Evolutionary conservation across 2,888 invertebrate genomes (phyloP).

Genomic region (Neoaliturus tenellus): DNA sequence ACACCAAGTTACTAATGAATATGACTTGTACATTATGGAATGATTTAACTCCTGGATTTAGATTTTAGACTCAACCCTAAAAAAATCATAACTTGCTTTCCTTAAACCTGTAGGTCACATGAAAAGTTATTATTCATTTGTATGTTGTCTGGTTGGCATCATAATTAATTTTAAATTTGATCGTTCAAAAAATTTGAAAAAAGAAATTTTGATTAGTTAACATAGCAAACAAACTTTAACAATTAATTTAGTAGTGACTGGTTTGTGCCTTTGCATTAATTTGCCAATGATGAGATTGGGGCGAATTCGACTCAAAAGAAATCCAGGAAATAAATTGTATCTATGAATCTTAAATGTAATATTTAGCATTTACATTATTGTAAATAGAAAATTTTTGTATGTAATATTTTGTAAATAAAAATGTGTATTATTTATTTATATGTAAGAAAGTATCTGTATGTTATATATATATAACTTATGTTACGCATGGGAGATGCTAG

Average conservation of each 20-base stretch:
- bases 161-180: background rate
- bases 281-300: too few relatives aligned
- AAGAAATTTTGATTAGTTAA: too few relatives aligned
- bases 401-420: conserved; percentile 54
- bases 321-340: conserved; percentile 25
- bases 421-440: conserved; percentile 34
- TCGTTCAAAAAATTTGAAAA: too few relatives aligned
- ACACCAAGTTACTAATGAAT: conserved; percentile 7
- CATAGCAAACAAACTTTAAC: too few relatives aligned
- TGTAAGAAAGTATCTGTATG: conserved; percentile 14
- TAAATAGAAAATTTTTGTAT: conserved; percentile 47
- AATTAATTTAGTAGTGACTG: too few relatives aligned
- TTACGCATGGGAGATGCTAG: background rate
- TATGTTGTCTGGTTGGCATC: too few relatives aligned
- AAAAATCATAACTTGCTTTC: too few relatives aligned
- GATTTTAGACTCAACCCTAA: too few relatives aligned
- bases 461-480: background rate
- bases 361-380: conserved; percentile 12
- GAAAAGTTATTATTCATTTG: background rate
- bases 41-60: background rate
- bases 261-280: too few relatives aligned
- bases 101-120: too few relatives aligned
- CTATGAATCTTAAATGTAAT: background rate
- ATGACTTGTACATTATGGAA: background rate
- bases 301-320: too few relatives aligned